A percentile compares a stretch with the other conserved stretches of the same genome.
phyloP scores from a whole-genome alignment of 2,888 invertebrate species.

The Congeria kusceri region DNA sequence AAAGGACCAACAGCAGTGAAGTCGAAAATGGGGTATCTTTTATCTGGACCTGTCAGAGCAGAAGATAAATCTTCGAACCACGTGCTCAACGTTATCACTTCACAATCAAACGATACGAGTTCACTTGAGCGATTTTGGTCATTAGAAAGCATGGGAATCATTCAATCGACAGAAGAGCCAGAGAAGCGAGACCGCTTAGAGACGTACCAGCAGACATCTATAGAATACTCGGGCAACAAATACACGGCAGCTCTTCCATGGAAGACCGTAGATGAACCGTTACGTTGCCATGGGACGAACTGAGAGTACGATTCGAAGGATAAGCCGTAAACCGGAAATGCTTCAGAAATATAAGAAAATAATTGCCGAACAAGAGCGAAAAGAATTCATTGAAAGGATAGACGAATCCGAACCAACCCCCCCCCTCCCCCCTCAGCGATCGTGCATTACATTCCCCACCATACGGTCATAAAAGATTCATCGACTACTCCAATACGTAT shows the following conservation, averaged over 20 bases:
- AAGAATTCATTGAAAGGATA: slow-evolving; percentile 22
- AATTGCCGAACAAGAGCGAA: slow-evolving; percentile 10
- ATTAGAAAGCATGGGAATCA: slow-evolving; percentile 34
- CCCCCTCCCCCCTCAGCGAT: too few relatives aligned
- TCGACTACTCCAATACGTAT: slow-evolving; percentile 20
- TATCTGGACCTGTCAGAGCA: slow-evolving; percentile 3
- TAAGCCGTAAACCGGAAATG: slow-evolving; percentile 20
- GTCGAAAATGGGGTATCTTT: slow-evolving; percentile 4
- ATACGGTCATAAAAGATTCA: slow-evolving; percentile 11
- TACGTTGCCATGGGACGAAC: slow-evolving; percentile 9
- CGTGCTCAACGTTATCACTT: slow-evolving; percentile 22
- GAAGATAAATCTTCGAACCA: neutral
- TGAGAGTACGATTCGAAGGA: slow-evolving; percentile 17
- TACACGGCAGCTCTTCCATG: slow-evolving; percentile 29
- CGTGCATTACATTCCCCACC: slow-evolving; percentile 51
- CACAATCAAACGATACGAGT: slow-evolving; percentile 5
- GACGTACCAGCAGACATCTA: neutral
- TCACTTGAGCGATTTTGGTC: slow-evolving; percentile 32
- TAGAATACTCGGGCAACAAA: neutral
- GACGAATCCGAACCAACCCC: neutral
- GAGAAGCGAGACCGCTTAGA: neutral
- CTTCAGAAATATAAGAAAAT: slow-evolving; percentile 25
- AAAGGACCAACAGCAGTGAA: slow-evolving; percentile 3
- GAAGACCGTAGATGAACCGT: slow-evolving; percentile 18
- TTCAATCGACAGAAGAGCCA: neutral